Percentiles rank a stretch among this genome's conserved stretches.
phyloP scores from a whole-genome alignment of 2,113 vertebrate genomes.

The Tautogolabrus adspersus region DNA sequence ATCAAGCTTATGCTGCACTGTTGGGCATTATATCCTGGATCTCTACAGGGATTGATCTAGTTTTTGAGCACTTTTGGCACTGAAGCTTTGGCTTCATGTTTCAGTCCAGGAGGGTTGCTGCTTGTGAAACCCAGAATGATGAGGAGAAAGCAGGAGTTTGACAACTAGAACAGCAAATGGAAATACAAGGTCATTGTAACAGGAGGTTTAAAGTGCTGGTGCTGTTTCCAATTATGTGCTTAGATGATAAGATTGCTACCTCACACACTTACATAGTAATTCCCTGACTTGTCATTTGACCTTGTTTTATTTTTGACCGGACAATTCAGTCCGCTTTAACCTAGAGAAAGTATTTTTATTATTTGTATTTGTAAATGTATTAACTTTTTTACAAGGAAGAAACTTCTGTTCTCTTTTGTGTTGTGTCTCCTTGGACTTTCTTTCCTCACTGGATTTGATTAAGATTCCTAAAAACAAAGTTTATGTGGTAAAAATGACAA shows the following conservation, averaged over 20 bases:
- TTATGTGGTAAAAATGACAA: neutral
- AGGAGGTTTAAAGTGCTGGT: slow-evolving; percentile 4
- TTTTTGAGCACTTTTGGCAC: no score
- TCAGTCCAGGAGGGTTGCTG: neutral
- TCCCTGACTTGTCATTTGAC: neutral
- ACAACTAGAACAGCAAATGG: slow-evolving; percentile 20
- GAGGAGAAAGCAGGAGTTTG: slow-evolving; percentile 31
- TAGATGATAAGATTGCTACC: neutral
- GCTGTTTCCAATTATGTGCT: slow-evolving; percentile 14
- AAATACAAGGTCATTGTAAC: slow-evolving; percentile 19
- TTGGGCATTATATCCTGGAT: no score
- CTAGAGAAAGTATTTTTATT: neutral
- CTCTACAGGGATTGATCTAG: no score
- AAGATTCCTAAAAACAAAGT: neutral
- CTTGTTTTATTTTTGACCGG: neutral
- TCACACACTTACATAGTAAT: slow-evolving; percentile 1
- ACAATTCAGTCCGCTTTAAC: neutral
- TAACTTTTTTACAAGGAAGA: neutral
- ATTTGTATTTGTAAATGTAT: neutral
- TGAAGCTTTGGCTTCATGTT: neutral
- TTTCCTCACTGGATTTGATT: neutral
- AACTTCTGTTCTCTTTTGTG: neutral
- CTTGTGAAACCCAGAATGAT: slow-evolving; percentile 1
- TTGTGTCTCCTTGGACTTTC: neutral
- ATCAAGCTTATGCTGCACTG: no score